Base-by-base conservation (phyloP, 2,113 vertebrate species). In the Hemibagrus wyckioides region DNA sequence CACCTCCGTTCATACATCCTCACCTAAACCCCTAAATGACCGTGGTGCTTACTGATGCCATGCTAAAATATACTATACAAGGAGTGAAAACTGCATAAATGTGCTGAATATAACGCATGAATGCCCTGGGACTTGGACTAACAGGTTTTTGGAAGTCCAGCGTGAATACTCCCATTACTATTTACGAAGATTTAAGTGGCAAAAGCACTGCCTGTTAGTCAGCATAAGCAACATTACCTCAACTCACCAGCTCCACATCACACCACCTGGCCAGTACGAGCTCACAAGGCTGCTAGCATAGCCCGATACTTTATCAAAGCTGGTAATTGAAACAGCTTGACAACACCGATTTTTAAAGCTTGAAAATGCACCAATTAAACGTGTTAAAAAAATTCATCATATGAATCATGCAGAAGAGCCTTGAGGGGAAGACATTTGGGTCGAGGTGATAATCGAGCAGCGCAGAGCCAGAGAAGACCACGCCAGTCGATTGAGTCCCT, bases 391-490 rank as follows among this genome's bases (percentile, higher is more conserved):
- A 81, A 59, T 33, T 73, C n/a, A 86, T 59, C 17, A 30, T 83
- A 76, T 87, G 69, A 75, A 83, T 63, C 56, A 52, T 76, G 41
- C 80, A 61, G 67, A 30, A 61, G 52, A 59, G 80, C 56, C 86
- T n/a, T 73, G 56, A 83, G 80, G 86, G 84, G 81, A 65, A 80
- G 80, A 59, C 87, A 90, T 50, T 39, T 81, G 87, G 83, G 63
- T 69, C 75, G 75, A 90, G 89, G 89, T 88, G 82, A 90, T 90
- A 86, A 90, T 88, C 65, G 50, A 56, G 81, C 76, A 23, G 71
- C 57, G 33, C 69, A 36, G 28, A 84, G 82, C 65, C 82, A 56
- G 57, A 33, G 57, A 71, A 48, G 82, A 86, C 30, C 65, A 36
- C 48, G 81, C 69, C 84, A 86, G 86, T 81, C 76, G 86, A 86